Percentiles rank a stretch among this genome's conserved stretches.
Evolutionary conservation across 2,888 invertebrate genomes (phyloP).

Genomic region (Pandemis heparana): DNA sequence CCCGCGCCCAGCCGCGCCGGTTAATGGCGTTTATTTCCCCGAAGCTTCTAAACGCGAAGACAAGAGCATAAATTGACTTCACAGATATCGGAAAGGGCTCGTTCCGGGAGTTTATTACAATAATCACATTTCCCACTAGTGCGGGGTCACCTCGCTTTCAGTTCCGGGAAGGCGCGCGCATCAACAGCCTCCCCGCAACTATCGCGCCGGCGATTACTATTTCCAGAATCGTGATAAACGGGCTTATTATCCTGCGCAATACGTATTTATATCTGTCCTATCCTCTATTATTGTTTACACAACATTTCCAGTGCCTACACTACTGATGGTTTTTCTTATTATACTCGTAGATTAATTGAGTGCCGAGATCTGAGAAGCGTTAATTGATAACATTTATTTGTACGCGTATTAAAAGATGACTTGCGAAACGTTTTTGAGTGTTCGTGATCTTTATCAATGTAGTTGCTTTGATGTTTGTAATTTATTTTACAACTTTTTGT

Average conservation of each 20-base stretch:
- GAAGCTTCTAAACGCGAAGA: conserved; percentile 24
- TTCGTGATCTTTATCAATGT: conserved; percentile 12
- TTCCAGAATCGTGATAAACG: conserved; percentile 76
- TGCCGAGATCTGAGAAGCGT: conserved; percentile 35
- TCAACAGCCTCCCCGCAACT: conserved; percentile 75
- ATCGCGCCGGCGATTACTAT: conserved; percentile 79
- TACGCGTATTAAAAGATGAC: conserved; percentile 13
- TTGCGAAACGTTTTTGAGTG: conserved; percentile 16
- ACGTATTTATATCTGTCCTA: conserved; percentile 28
- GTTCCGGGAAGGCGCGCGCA: conserved; percentile 76
- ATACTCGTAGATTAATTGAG: conserved; percentile 28
- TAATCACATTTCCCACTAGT: conserved; percentile 82
- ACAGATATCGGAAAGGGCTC: conserved; percentile 71
- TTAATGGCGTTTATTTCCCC: conserved; percentile 29
- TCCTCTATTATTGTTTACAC: conserved; percentile 34
- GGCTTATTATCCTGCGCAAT: conserved; percentile 35
- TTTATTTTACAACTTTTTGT: conserved; percentile 3
- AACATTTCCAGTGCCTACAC: conserved; percentile 30
- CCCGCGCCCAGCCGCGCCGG: conserved; percentile 21
- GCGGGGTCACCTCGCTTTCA: conserved; percentile 77
- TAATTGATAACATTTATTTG: conserved; percentile 28
- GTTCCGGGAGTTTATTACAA: conserved; percentile 81
- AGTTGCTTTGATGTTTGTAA: conserved; percentile 13
- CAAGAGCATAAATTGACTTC: conserved; percentile 47
- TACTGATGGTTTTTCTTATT: conserved; percentile 25